phyloP scores from a whole-genome alignment of 2,888 invertebrate genomes.

The Chromoteleia sp. region DNA sequence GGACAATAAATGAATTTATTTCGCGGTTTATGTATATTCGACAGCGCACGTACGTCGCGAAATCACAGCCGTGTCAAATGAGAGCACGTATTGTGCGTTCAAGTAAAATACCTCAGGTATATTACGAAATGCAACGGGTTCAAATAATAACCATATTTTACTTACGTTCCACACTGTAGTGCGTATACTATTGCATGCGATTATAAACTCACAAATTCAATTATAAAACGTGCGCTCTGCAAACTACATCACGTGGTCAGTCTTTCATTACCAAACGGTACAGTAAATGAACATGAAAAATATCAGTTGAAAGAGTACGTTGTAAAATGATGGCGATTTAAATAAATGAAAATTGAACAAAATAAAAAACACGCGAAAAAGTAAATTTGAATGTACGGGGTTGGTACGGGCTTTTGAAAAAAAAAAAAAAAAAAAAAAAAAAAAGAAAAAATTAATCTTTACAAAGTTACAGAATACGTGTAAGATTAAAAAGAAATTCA shows the following conservation, averaged over 20 bases:
- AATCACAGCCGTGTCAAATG: slow-evolving; percentile 61
- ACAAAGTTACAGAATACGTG: no score
- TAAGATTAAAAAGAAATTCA: no score
- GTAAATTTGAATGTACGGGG: no score
- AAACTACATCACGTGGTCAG: slow-evolving; percentile 6
- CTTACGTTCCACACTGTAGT: slow-evolving; percentile 50
- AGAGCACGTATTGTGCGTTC: slow-evolving; percentile 36
- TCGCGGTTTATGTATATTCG: slow-evolving; percentile 41
- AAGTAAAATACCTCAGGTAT: slow-evolving; percentile 29
- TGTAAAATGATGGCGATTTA: no score
- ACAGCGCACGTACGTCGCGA: slow-evolving; percentile 47
- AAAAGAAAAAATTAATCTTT: no score
- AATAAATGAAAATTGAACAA: no score
- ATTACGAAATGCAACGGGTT: slow-evolving; percentile 20
- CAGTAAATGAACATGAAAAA: background rate
- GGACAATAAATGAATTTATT: slow-evolving; percentile 50
- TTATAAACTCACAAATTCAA: slow-evolving; percentile 45
- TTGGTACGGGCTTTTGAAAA: no score
- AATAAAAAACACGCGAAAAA: no score
- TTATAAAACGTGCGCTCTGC: slow-evolving; percentile 25
- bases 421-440: no score
- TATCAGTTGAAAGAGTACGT: background rate
- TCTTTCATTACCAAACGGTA: slow-evolving; percentile 20
- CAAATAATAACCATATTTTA: slow-evolving; percentile 54
- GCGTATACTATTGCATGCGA: slow-evolving; percentile 44